phyloP scores from a whole-genome alignment of 2,113 vertebrate species.

The Caranx ignobilis region DNA sequence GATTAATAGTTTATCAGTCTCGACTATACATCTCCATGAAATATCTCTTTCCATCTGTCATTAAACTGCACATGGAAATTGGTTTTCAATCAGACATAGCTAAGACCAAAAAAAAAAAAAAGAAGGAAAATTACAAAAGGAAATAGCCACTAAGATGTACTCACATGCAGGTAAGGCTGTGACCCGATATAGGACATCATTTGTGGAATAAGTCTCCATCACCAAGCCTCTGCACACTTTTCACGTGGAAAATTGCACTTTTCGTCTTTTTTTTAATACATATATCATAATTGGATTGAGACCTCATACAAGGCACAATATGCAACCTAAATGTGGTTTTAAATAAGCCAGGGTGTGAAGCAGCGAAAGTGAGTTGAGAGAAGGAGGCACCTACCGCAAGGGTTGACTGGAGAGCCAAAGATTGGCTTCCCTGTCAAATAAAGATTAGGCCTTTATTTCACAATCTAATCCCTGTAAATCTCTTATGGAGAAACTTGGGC shows the following conservation, averaged over 20 bases:
- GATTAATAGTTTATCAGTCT: slow-evolving; percentile 80
- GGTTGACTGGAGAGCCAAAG: slow-evolving; percentile 67
- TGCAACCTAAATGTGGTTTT: slow-evolving; percentile 51
- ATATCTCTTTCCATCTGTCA: slow-evolving; percentile 74
- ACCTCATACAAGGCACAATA: slow-evolving; percentile 33
- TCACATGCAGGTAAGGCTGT: slow-evolving; percentile 37
- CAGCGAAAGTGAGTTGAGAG: slow-evolving; percentile 33
- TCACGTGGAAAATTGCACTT: not conserved
- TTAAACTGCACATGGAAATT: slow-evolving; percentile 67
- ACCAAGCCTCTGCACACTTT: not conserved
- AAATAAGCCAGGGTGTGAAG: slow-evolving; percentile 45
- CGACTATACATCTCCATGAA: slow-evolving; percentile 69
- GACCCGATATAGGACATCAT: slow-evolving; percentile 35
- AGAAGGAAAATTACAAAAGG: slow-evolving; percentile 44
- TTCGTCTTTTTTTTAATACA: not conserved
- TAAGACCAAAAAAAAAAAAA: slow-evolving; percentile 23
- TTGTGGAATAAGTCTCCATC: slow-evolving; percentile 23
- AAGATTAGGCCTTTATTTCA: slow-evolving; percentile 74
- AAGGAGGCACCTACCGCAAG: slow-evolving; percentile 32
- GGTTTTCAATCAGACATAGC: slow-evolving; percentile 68
- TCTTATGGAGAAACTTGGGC: slow-evolving; percentile 50
- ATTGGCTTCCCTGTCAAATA: slow-evolving; percentile 70
- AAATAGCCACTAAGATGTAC: slow-evolving; percentile 45
- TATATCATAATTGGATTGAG: slow-evolving; percentile 32
- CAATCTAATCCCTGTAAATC: slow-evolving; percentile 76